phyloP scores from a whole-genome alignment of 64 coral and sea anemone genomes.

The Cladopsammia gracilis region DNA sequence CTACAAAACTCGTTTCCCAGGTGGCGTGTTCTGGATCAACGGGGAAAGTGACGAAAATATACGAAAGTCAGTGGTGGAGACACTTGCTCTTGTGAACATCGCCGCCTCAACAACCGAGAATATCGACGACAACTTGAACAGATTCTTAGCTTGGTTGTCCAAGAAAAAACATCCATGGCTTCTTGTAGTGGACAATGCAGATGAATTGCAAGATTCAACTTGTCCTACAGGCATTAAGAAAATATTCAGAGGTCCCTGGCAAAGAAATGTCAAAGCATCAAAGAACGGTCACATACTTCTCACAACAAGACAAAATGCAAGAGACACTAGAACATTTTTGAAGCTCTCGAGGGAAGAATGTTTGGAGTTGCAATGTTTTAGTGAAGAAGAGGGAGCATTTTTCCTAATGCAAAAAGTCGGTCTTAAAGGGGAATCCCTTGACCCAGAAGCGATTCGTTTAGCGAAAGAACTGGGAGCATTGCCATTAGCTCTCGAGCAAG shows the following conservation, averaged over 20 bases:
- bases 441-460: conserved; percentile 9
- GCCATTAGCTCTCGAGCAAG: conserved; percentile 56
- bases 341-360: background rate
- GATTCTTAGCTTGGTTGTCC: too few relatives aligned
- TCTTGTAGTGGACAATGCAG: conserved; percentile 36
- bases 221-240: conserved; percentile 17
- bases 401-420: conserved; percentile 33
- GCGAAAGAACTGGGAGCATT: conserved; percentile 37
- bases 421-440: background rate
- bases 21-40: background rate
- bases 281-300: conserved; percentile 50
- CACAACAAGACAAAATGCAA: conserved; percentile 37
- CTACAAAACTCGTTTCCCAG: too few relatives aligned
- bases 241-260: conserved; percentile 35
- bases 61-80: background rate
- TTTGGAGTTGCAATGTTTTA: conserved; percentile 27
- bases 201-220: conserved; percentile 5
- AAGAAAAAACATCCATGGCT: too few relatives aligned
- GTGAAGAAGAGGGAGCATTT: conserved; percentile 24
- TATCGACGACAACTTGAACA: background rate
- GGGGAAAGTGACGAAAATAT: conserved; percentile 18
- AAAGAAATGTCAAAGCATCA: background rate
- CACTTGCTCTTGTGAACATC: background rate
- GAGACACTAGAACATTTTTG: background rate
- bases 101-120: background rate